Base-by-base conservation (phyloP, 2,797 vertebrate genomes). In the Crypturellus tataupa region DNA sequence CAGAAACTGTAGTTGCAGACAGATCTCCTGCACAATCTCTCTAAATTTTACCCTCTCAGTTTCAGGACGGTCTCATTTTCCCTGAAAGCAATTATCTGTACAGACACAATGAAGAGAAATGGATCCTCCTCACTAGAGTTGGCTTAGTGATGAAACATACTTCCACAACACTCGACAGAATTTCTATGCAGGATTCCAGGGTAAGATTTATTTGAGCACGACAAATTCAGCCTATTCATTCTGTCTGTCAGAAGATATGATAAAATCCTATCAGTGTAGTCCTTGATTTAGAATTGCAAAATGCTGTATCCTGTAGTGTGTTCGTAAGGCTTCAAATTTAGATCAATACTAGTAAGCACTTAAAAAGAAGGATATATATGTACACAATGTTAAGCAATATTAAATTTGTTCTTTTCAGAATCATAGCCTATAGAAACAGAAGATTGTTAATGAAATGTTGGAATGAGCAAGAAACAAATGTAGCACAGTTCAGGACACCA, bases 131-230 rank as follows among this genome's bases (percentile, higher is more conserved):
- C 9, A 33, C 42, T 51, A 55, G 2, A 59, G 24, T 31, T 46
- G 12, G 39, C 39, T 72, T 59, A 60, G 1, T 1, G 33, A 35
- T 42, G 23, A 87, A 89, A 73, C 0, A 82, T 16, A 40, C 21
- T 77, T 56, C 42, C 39, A 70, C 21, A 64, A 68, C 70, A 85
- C 29, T 47, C 6, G 79, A 55, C 10, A 42, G 4, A 51, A 87
- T 62, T 87, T 70, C 62, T 73, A 21, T 51, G 14, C 55, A 59
- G 53, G 46, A 89, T 63, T 90, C 20, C 60, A 92, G 56, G 37
- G 4, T 75, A 78, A 0, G 1, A 73, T 77, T 77, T 85, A 88
- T 71, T 88, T 23, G 20, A 56, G n/a, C 17, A 51, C 10, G 20
- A 78, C 80, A 90, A 81, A 89, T 80, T 56, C 35, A 8, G 9